Percentiles rank a stretch among this genome's conserved stretches.
These are phyloP conservation scores for Trichacis sp. DNA, from an alignment of 2,888 invertebrate genomes.

Conservation along the genomic window DNA sequence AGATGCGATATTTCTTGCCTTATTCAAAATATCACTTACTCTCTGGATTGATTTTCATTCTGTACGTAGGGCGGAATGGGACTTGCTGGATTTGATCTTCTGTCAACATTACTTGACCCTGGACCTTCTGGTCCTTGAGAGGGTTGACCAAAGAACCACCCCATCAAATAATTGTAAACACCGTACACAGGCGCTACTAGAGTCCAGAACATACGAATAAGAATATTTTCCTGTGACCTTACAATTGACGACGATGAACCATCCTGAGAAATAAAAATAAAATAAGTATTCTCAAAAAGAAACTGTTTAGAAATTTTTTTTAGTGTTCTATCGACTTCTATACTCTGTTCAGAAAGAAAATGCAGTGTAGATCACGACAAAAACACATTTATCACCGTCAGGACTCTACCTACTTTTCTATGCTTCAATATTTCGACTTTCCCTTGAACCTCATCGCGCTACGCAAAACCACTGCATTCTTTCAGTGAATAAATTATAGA, in stretches of 20 bases:
- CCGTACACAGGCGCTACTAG: constrained; percentile 74
- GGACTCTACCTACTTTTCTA: too few relatives aligned
- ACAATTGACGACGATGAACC: constrained; percentile 55
- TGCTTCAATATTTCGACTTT: too few relatives aligned
- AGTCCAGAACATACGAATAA: constrained; percentile 73
- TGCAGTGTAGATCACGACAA: too few relatives aligned
- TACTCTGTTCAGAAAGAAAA: too few relatives aligned
- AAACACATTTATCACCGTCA: too few relatives aligned
- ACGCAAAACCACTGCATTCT: too few relatives aligned
- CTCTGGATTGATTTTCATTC: constrained; percentile 52
- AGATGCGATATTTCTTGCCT: too few relatives aligned
- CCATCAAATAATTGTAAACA: constrained; percentile 71
- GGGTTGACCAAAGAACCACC: constrained; percentile 66
- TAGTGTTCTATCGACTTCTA: too few relatives aligned
- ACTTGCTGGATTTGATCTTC: constrained; percentile 4
- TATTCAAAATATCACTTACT: constrained; percentile 47
- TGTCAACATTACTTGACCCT: constrained; percentile 9
- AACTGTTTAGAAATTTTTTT: too few relatives aligned
- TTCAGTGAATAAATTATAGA: too few relatives aligned
- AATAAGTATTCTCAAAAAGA: constrained; percentile 9
- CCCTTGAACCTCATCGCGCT: too few relatives aligned
- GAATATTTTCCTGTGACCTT: constrained; percentile 66
- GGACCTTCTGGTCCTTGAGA: constrained; percentile 7
- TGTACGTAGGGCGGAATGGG: constrained; percentile 41
- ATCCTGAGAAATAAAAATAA: constrained; percentile 42